These are phyloP conservation scores for Benthochromis sp. DNA, from an alignment of 2,113 vertebrate species.

Conservation along the genomic window DNA sequence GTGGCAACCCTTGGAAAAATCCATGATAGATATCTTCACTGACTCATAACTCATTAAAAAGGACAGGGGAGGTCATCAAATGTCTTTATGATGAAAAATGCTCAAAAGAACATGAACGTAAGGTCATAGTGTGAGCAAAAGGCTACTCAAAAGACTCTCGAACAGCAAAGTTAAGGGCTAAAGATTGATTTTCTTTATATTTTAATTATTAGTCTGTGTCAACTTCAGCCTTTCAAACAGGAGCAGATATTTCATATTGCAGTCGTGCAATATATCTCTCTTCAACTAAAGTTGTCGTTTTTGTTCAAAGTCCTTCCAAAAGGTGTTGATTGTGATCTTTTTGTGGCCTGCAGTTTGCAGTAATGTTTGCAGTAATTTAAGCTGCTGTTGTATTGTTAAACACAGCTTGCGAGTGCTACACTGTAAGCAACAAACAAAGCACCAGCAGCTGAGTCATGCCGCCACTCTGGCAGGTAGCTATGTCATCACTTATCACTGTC, in stretches of 20 bases:
- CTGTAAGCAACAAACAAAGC: neutral
- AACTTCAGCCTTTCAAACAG: neutral
- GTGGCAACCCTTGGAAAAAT: neutral
- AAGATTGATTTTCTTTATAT: neutral
- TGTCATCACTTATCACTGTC: constrained; percentile 28
- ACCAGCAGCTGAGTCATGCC: constrained; percentile 22
- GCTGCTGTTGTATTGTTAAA: neutral
- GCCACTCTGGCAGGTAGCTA: constrained; percentile 6
- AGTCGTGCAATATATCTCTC: neutral
- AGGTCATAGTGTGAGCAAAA: neutral
- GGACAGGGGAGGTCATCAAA: neutral
- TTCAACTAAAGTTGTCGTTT: neutral
- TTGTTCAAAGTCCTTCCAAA: neutral
- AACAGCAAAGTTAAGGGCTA: neutral
- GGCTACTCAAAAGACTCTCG: neutral
- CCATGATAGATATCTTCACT: neutral
- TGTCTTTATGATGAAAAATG: neutral
- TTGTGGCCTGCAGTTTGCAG: neutral
- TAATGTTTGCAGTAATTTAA: neutral
- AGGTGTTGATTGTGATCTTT: neutral
- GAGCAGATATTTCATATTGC: neutral
- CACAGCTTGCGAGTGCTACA: neutral
- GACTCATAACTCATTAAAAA: neutral
- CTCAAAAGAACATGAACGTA: neutral
- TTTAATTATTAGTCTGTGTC: neutral